phyloP scores from a whole-genome alignment of 2,888 invertebrate genomes.

The Parelbella ahira region DNA sequence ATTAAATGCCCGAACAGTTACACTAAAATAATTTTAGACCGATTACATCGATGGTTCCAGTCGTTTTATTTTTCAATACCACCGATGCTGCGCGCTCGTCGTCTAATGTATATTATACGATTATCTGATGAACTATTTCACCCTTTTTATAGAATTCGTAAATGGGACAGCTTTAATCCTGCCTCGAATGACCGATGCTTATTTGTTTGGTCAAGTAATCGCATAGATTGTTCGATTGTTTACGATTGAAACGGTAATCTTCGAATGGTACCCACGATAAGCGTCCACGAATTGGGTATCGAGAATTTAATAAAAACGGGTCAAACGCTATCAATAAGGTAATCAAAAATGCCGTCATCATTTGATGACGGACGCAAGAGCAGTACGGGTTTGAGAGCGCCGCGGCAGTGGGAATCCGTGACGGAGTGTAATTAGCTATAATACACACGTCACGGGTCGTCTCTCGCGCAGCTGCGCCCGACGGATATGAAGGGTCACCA shows the following conservation, averaged over 20 bases:
- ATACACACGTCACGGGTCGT: slow-evolving; percentile 52
- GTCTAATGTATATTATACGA: slow-evolving; percentile 2
- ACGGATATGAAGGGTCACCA: slow-evolving; percentile 75
- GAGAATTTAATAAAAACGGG: slow-evolving; percentile 30
- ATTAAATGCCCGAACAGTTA: slow-evolving; percentile 25
- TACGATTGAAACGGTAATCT: slow-evolving; percentile 22
- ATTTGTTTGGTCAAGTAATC: slow-evolving; percentile 21
- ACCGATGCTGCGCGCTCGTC: slow-evolving; percentile 1
- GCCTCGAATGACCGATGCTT: slow-evolving; percentile 6
- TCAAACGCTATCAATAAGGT: slow-evolving; percentile 32
- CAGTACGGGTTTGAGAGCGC: slow-evolving; percentile 23
- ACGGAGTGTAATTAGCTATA: slow-evolving; percentile 52
- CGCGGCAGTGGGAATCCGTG: slow-evolving; percentile 34
- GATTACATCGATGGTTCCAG: slow-evolving; percentile 16
- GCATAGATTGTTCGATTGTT: slow-evolving; percentile 20
- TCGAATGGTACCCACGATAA: slow-evolving; percentile 9
- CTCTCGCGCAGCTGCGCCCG: slow-evolving; percentile 57
- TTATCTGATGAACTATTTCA: slow-evolving; percentile 21
- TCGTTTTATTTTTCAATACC: slow-evolving; percentile 8
- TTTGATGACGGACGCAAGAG: slow-evolving; percentile 17
- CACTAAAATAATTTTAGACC: slow-evolving; percentile 23
- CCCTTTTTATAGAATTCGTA: slow-evolving; percentile 19
- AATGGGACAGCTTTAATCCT: slow-evolving; percentile 18
- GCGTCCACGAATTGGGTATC: slow-evolving; percentile 18
- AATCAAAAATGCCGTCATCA: slow-evolving; percentile 30